These are phyloP conservation scores for Eutolmus rufibarbis DNA, from an alignment of 2,888 invertebrate genomes.

Conservation along the genomic window DNA sequence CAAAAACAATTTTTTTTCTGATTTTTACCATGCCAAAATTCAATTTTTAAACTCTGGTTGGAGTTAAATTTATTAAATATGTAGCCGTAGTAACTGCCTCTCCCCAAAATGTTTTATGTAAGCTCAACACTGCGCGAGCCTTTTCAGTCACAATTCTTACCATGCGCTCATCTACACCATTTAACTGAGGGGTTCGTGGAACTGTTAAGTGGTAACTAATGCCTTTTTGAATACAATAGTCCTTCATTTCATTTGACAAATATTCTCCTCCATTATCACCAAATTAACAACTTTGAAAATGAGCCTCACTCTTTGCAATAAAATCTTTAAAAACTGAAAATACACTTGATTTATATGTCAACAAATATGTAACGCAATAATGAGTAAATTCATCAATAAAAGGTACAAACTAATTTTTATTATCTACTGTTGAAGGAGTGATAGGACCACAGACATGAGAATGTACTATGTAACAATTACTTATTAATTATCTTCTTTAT, in stretches of 20 bases:
- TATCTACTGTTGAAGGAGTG: constrained; percentile 53
- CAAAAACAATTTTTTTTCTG: constrained; percentile 52
- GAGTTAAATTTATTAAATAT: constrained; percentile 55
- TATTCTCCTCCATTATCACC: too few relatives aligned
- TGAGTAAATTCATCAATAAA: constrained; percentile 57
- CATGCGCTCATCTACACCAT: constrained; percentile 56
- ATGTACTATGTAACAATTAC: too few relatives aligned
- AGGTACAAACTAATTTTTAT: constrained; percentile 51
- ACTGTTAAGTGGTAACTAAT: too few relatives aligned
- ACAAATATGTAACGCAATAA: too few relatives aligned
- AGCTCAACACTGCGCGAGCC: constrained; percentile 52
- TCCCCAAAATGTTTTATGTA: constrained; percentile 55
- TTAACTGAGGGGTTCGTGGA: constrained; percentile 55
- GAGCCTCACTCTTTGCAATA: too few relatives aligned
- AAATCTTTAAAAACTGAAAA: too few relatives aligned
- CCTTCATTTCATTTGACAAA: too few relatives aligned
- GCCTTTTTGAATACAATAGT: too few relatives aligned
- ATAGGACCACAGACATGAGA: constrained; percentile 40
- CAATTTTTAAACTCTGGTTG: constrained; percentile 53
- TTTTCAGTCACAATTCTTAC: constrained; percentile 52
- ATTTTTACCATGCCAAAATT: constrained; percentile 56
- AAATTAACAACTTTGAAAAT: too few relatives aligned
- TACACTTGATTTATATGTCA: too few relatives aligned
- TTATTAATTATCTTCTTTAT: too few relatives aligned
- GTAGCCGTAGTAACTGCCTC: constrained; percentile 57